A percentile compares a stretch with the other conserved stretches of the same genome.
Evolutionary conservation across 2,113 vertebrate species (phyloP).

Genomic region (Sterrhoptilus dennistouni): DNA sequence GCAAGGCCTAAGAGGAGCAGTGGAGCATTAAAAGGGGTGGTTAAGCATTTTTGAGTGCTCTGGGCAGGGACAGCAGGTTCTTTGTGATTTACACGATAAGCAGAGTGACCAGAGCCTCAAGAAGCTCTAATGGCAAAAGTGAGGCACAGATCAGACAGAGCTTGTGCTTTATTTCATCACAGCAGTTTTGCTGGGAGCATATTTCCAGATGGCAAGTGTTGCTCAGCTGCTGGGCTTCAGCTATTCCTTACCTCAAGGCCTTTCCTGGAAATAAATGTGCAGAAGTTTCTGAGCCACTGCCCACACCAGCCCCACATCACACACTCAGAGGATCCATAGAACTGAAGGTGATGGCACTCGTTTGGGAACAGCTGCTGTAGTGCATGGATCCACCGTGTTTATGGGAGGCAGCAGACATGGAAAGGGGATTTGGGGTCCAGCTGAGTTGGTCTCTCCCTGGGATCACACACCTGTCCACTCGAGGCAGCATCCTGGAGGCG

Average conservation of each 20-base stretch:
- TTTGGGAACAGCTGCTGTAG: not conserved
- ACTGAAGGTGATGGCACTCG: fast-evolving
- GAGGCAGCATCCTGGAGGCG: not conserved
- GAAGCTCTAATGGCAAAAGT: not conserved
- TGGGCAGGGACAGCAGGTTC: not conserved
- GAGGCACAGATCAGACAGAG: not conserved
- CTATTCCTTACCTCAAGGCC: not conserved
- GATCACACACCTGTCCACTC: not conserved
- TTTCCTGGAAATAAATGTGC: not conserved
- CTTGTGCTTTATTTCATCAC: not conserved
- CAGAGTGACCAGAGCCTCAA: not conserved
- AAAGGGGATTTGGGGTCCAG: not conserved
- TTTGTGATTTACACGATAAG: not conserved
- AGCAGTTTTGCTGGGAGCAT: not conserved
- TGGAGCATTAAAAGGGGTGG: not conserved
- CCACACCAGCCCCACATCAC: not conserved
- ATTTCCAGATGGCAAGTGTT: not conserved
- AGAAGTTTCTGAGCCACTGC: not conserved
- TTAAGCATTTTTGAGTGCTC: not conserved
- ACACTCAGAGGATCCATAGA: fast-evolving
- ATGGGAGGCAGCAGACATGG: fast-evolving
- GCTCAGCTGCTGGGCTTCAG: not conserved
- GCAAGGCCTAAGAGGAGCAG: not conserved
- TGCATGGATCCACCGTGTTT: fast-evolving
- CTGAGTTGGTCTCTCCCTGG: not conserved